Evolutionary conservation across 2,113 vertebrate genomes (phyloP).

Genomic region (Peromyscus californicus): DNA sequence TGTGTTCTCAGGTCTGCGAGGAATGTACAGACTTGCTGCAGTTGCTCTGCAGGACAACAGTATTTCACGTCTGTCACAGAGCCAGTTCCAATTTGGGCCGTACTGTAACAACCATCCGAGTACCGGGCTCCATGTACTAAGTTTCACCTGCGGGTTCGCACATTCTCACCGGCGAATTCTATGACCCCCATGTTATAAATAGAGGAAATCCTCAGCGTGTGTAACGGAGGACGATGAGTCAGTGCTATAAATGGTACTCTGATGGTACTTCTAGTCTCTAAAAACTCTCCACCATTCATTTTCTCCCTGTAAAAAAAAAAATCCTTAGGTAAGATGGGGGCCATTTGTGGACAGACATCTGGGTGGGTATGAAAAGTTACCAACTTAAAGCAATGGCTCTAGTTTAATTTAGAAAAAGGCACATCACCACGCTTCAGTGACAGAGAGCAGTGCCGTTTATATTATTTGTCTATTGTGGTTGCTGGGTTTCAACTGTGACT

Average conservation of each 20-base stretch:
- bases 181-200: slow-evolving; percentile 60
- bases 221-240: not conserved
- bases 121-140: not conserved
- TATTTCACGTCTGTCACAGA: slow-evolving; percentile 54
- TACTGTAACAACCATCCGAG: slow-evolving; percentile 7
- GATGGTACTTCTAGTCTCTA: not conserved
- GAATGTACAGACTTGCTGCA: slow-evolving; percentile 42
- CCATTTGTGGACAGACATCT: not conserved
- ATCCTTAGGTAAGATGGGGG: not conserved
- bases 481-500: not conserved
- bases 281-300: not conserved
- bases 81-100: slow-evolving; percentile 48
- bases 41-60: slow-evolving; percentile 51
- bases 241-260: slow-evolving; percentile 49
- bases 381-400: not conserved
- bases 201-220: slow-evolving; percentile 12
- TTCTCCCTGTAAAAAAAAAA: not conserved
- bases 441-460: not conserved
- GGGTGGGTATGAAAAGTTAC: not conserved
- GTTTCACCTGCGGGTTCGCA: slow-evolving; percentile 50
- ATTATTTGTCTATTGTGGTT: not conserved
- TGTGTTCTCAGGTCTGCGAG: slow-evolving; percentile 59
- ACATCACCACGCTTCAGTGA: not conserved
- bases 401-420: not conserved
- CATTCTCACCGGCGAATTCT: slow-evolving; percentile 42